Base-by-base conservation (phyloP, 2,113 vertebrate genomes). In the Zonotrichia leucophrys region DNA sequence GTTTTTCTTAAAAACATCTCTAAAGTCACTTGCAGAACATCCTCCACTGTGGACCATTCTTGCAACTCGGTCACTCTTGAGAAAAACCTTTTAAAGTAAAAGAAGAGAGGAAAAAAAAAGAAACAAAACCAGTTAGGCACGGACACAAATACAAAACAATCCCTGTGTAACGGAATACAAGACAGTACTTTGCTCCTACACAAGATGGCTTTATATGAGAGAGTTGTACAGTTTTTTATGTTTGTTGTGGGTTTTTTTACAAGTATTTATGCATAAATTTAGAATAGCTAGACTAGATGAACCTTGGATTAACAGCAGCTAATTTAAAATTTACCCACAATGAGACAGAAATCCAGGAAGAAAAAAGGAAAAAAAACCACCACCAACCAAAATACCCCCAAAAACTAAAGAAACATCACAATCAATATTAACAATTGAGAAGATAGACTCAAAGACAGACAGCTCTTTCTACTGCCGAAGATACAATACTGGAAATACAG, bases 1-100 rank as follows among this genome's bases (percentile, higher is more conserved):
- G 95, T 99, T 99, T 96, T 99, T 99, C 98, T 99, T 99, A 95
- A 99, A 99, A 94, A 99, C 98, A 70, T 99, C 99, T 62, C 99
- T 98, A 84, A 99, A 99, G 97, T 99, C 99, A 92, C 98, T 98
- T 87, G 99, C 98, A 78, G 99, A 99, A 96, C 99, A 99, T 83
- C 99, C 99, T 94, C 99, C 99, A 30, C 98, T 98, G 94, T 99
- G 98, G 42, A 99, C 99, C 99, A 99, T 99, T 89, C 99, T 98
- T 92, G 98, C 98, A 78, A 99, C 99, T 3, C 99, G 98, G 73
- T 99, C 99, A 53, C 99, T 99, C 98, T 98, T 99, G 63, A 99
- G 98, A 97, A 99, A 99, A 25, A 99, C 98, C 99, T 99, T 96
- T 94, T 33, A 96, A 50, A 30, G 47, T 15, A 58, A 81, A 86